Evolutionary conservation across 2,797 vertebrate genomes (phyloP).

Genomic region (Erethizon dorsatum): DNA sequence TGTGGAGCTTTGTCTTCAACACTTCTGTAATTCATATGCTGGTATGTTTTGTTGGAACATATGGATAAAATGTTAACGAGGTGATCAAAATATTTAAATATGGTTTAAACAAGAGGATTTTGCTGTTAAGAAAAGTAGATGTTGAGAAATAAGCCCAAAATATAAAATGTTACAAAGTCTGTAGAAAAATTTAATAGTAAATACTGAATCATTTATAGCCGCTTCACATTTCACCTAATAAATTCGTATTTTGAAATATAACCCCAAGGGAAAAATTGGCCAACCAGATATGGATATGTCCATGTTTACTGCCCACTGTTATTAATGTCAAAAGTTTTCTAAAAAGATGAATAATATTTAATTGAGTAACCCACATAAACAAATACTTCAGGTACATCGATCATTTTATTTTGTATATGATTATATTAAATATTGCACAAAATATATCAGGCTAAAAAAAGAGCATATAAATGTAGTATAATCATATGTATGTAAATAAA

Average conservation of each 20-base stretch:
- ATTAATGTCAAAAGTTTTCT: neutral
- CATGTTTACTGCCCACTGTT: neutral
- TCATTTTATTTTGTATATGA: neutral
- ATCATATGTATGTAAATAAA: neutral
- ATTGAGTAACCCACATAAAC: neutral
- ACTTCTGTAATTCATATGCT: neutral
- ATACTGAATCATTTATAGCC: neutral
- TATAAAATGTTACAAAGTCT: neutral
- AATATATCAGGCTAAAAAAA: neutral
- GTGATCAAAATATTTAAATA: neutral
- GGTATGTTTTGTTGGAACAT: neutral
- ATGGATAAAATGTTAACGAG: neutral
- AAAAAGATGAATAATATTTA: neutral
- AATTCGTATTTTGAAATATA: neutral
- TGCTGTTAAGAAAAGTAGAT: neutral
- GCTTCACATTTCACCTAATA: neutral
- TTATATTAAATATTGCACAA: conserved; percentile 3
- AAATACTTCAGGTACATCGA: neutral
- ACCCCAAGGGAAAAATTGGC: neutral
- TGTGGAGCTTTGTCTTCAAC: neutral
- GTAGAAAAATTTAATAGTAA: neutral
- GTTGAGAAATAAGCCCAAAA: neutral
- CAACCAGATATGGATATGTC: neutral
- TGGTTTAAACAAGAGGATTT: neutral
- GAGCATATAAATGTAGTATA: neutral